phyloP scores from a whole-genome alignment of 2,113 vertebrate genomes.

The Rhegmatorhina hoffmannsi region DNA sequence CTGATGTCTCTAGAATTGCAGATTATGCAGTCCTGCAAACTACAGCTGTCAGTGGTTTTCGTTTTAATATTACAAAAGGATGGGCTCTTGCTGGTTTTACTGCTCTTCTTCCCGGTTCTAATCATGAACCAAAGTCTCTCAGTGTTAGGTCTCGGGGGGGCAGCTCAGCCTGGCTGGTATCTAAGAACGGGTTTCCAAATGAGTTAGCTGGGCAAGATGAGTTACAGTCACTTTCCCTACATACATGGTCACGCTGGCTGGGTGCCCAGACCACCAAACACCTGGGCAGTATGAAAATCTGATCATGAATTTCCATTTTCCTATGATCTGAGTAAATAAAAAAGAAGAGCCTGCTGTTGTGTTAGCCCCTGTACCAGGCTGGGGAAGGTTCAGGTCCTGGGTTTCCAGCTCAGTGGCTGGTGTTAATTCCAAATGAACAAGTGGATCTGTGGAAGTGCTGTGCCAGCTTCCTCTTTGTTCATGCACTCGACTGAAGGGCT shows the following conservation, averaged over 20 bases:
- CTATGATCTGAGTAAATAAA: conserved; percentile 26
- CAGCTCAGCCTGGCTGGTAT: conserved; percentile 9
- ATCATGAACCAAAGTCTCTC: background rate
- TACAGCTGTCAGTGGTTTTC: conserved; percentile 30
- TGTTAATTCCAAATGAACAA: background rate
- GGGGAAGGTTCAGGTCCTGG: background rate
- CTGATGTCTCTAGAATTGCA: conserved; percentile 12
- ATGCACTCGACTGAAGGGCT: background rate
- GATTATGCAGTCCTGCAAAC: conserved; percentile 10
- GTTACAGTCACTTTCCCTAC: background rate
- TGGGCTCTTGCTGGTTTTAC: conserved; percentile 4
- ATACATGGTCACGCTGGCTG: background rate
- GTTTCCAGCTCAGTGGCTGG: conserved; percentile 17
- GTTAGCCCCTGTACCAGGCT: background rate
- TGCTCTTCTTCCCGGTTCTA: conserved; percentile 21
- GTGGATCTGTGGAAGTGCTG: background rate
- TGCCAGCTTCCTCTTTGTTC: conserved; percentile 8
- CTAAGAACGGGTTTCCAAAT: conserved; percentile 16
- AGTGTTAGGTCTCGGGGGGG: background rate
- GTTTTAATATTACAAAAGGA: conserved; percentile 15
- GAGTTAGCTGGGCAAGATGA: background rate
- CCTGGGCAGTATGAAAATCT: conserved; percentile 24
- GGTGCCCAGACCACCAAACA: conserved; percentile 11
- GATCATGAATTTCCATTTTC: background rate
- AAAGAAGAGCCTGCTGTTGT: background rate